Percentiles rank a stretch among this genome's conserved stretches.
These are phyloP conservation scores for Chrysotoxum bicinctum DNA, from an alignment of 2,888 invertebrate genomes.

Conservation along the genomic window DNA sequence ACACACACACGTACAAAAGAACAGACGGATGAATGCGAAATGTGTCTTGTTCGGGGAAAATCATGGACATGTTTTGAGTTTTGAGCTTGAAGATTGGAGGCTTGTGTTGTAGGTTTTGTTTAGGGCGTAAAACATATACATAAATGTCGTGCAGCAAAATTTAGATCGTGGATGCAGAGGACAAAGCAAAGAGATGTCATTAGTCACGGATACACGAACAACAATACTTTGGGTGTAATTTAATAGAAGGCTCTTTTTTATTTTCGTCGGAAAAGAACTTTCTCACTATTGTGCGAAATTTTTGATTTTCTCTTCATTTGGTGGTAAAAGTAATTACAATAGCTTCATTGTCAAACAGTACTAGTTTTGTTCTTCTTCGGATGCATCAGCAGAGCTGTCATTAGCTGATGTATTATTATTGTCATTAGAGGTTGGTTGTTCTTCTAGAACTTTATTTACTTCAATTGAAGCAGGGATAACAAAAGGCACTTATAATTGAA, in stretches of 20 bases:
- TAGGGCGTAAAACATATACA: slow-evolving; percentile 43
- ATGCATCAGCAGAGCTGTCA: background rate
- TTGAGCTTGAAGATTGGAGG: background rate
- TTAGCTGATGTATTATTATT: background rate
- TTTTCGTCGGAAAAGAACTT: slow-evolving; percentile 17
- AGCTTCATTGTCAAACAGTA: background rate
- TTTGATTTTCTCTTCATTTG: background rate
- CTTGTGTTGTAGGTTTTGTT: slow-evolving; percentile 9
- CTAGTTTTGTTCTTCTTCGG: background rate
- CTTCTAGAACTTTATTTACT: too few relatives aligned
- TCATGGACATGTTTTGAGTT: slow-evolving; percentile 39
- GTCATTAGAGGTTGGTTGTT: background rate
- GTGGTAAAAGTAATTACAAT: slow-evolving; percentile 17
- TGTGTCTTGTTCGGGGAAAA: slow-evolving; percentile 39
- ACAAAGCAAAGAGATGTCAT: slow-evolving; percentile 43
- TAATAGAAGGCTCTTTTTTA: background rate
- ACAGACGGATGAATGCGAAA: slow-evolving; percentile 33
- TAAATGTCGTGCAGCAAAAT: slow-evolving; percentile 61
- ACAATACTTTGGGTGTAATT: slow-evolving; percentile 10
- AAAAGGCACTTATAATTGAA: too few relatives aligned
- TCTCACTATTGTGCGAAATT: slow-evolving; percentile 30
- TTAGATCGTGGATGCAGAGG: slow-evolving; percentile 24
- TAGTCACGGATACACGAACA: slow-evolving; percentile 58
- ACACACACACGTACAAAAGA: background rate
- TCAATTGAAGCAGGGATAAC: too few relatives aligned